Conservation (phyloP, 1,140 invertebrate genomes). For the Sarcophaga peregrina region DNA sequence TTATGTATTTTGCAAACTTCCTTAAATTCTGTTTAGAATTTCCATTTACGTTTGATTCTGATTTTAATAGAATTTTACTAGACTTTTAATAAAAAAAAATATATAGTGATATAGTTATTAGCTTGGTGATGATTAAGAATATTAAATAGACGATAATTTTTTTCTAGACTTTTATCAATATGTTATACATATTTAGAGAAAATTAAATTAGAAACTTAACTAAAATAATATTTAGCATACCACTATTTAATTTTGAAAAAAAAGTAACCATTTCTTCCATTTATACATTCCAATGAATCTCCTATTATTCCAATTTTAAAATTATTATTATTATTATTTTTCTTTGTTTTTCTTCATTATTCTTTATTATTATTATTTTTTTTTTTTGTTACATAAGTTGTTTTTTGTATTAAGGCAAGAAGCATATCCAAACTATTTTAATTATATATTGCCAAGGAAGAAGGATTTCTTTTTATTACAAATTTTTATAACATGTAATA, state of each 20-base stretch:
- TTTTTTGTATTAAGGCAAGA: too few relatives aligned
- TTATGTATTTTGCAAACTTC: neutral
- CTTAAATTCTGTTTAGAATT: neutral
- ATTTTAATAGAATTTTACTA: neutral
- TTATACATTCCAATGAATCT: neutral
- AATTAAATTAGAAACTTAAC: neutral
- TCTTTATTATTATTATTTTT: neutral
- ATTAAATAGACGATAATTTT: neutral
- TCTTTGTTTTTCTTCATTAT: neutral
- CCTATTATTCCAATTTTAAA: neutral
- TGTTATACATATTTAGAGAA: slow-evolving; percentile 21
- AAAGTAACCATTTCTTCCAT: neutral
- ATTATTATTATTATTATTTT: neutral
- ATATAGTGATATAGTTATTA: slow-evolving; percentile 27
- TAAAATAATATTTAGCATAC: neutral
- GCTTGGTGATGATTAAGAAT: neutral
- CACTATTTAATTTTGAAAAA: neutral
- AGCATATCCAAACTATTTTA: too few relatives aligned
- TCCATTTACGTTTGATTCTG: neutral
- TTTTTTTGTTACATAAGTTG: too few relatives aligned
- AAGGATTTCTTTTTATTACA: too few relatives aligned
- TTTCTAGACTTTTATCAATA: slow-evolving; percentile 6
- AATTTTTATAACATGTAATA: too few relatives aligned
- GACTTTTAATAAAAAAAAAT: slow-evolving; percentile 7
- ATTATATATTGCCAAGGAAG: too few relatives aligned